phyloP scores from a whole-genome alignment of 2,113 vertebrate genomes.

The Urocolius indicus region DNA sequence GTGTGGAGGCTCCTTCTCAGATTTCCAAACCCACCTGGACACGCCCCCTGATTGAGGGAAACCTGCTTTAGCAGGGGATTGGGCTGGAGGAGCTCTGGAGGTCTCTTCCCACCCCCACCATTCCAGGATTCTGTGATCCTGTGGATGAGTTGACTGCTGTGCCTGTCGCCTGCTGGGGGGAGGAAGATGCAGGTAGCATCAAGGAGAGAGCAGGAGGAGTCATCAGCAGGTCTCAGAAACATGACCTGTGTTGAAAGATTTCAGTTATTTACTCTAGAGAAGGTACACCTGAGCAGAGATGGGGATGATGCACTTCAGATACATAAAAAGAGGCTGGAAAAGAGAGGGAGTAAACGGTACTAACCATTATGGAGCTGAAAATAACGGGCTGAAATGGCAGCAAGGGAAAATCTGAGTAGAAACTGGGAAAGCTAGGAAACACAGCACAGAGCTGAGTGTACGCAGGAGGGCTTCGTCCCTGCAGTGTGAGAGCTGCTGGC shows the following conservation, averaged over 20 bases:
- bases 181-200: neutral
- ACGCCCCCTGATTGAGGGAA: too few relatives aligned
- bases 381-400: neutral
- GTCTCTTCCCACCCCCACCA: too few relatives aligned
- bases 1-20: too few relatives aligned
- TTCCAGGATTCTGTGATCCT: too few relatives aligned
- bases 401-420: neutral
- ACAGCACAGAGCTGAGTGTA: fast-evolving
- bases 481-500: fast-evolving
- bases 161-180: neutral
- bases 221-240: neutral
- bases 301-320: neutral
- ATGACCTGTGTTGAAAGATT: neutral
- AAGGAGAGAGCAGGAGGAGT: neutral
- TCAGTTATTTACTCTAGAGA: neutral
- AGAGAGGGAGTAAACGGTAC: fast-evolving
- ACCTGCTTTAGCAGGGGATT: too few relatives aligned
- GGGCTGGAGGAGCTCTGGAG: too few relatives aligned
- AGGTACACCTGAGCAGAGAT: neutral
- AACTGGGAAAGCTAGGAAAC: neutral
- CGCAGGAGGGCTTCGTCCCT: neutral
- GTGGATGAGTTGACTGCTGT: neutral
- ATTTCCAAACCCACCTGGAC: too few relatives aligned
- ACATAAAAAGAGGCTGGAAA: neutral
- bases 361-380: neutral